Evolutionary conservation across 2,888 invertebrate genomes (phyloP).

Genomic region (Trichopria drosophilae): DNA sequence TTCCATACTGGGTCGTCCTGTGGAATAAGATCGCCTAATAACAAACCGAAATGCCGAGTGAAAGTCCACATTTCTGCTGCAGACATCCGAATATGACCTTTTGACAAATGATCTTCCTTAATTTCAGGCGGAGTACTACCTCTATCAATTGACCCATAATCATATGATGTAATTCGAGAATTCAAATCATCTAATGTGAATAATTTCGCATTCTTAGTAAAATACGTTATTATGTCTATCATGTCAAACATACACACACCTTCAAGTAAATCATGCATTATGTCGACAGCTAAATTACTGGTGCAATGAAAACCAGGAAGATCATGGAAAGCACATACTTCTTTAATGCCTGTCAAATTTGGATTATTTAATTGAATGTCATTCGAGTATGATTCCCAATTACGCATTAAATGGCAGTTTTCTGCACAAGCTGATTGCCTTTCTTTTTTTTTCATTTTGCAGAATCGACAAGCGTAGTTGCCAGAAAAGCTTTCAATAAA

Average conservation of each 20-base stretch:
- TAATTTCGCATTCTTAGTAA: conserved; percentile 7
- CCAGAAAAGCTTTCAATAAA: conserved; percentile 24
- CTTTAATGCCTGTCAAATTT: conserved; percentile 20
- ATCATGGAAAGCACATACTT: conserved; percentile 18
- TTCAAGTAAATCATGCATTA: conserved; percentile 22
- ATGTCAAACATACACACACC: conserved; percentile 17
- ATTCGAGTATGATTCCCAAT: conserved; percentile 12
- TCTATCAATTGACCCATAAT: conserved; percentile 23
- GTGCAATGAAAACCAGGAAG: conserved; percentile 18
- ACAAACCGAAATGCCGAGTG: conserved; percentile 27
- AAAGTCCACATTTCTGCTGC: conserved; percentile 31
- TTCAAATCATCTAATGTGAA: conserved; percentile 30
- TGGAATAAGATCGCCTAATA: conserved; percentile 28
- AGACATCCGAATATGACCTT: conserved; percentile 23
- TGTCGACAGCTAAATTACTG: conserved; percentile 22
- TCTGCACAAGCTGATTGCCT: conserved; percentile 19
- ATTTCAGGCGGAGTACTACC: conserved; percentile 22
- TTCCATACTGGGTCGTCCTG: conserved; percentile 25
- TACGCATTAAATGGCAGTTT: conserved; percentile 11
- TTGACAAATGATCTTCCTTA: conserved; percentile 20
- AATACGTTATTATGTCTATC: conserved; percentile 25
- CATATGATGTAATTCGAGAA: conserved; percentile 16
- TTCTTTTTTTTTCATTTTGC: conserved; percentile 12
- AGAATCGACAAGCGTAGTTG: conserved; percentile 25
- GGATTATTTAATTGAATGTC: conserved; percentile 7